Evolutionary conservation across 1,140 invertebrate genomes (phyloP).

Genomic region (Dendrolimus punctatus): DNA sequence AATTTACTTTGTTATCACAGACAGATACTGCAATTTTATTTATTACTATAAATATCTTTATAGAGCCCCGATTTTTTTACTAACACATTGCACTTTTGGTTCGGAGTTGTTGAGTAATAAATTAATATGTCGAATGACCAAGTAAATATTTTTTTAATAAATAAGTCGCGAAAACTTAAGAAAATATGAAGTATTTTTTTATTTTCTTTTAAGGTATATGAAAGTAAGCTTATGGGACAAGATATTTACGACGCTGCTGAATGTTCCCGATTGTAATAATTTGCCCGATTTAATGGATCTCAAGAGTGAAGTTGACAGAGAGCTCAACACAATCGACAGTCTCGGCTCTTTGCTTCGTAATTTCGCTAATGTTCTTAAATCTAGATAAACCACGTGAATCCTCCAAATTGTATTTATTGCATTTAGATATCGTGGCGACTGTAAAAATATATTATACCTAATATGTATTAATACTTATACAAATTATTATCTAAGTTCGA

Average conservation of each 20-base stretch:
- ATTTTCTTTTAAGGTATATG: constrained; percentile 73
- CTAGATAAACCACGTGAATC: constrained; percentile 53
- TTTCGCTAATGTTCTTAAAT: constrained; percentile 70
- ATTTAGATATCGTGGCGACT: constrained; percentile 61
- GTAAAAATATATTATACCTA: constrained; percentile 44
- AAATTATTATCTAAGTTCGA: constrained; percentile 39
- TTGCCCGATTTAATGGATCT: constrained; percentile 77
- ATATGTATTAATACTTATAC: constrained; percentile 33
- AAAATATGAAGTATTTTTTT: constrained; percentile 15
- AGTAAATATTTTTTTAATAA: no score
- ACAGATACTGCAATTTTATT: no score
- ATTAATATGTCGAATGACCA: no score
- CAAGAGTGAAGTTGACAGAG: constrained; percentile 75
- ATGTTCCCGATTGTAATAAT: constrained; percentile 79
- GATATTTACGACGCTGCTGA: constrained; percentile 77
- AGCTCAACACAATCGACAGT: constrained; percentile 68
- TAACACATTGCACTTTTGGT: no score
- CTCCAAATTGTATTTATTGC: constrained; percentile 61
- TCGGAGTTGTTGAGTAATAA: no score
- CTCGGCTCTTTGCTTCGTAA: constrained; percentile 57
- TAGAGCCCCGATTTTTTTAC: no score
- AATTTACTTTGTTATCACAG: no score
- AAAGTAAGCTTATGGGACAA: constrained; percentile 77
- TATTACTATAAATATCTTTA: no score
- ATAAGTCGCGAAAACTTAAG: no score